Evolutionary conservation across 2,113 vertebrate species (phyloP).

Genomic region (Rhynchopsitta pachyrhyncha): DNA sequence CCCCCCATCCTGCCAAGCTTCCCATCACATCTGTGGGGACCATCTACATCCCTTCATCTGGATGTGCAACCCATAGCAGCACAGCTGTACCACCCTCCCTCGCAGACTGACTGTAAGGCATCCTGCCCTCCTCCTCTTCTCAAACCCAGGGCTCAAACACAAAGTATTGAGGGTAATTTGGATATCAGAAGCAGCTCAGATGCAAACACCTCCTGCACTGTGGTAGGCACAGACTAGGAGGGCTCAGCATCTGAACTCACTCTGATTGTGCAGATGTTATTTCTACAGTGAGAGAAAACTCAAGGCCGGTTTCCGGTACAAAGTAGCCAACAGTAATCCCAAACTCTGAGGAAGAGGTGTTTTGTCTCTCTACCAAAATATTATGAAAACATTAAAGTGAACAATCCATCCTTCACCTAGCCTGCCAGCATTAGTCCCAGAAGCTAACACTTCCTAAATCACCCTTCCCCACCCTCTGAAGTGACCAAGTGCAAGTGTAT

Average conservation of each 20-base stretch:
- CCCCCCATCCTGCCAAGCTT: not conserved
- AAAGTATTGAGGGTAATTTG: not conserved
- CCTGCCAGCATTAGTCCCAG: not conserved
- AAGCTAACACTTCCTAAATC: not conserved
- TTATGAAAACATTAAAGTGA: not conserved
- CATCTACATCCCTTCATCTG: not conserved
- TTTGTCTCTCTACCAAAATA: not conserved
- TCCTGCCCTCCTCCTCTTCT: not conserved
- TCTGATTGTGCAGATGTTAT: not conserved
- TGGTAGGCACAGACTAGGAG: not conserved
- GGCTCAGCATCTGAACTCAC: not conserved
- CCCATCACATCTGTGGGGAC: not conserved
- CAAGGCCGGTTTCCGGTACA: not conserved
- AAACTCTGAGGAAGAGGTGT: not conserved
- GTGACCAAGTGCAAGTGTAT: slow-evolving; percentile 30
- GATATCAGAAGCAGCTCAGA: not conserved
- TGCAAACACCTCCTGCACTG: not conserved
- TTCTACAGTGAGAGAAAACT: not conserved
- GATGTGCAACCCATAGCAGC: not conserved
- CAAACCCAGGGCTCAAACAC: not conserved
- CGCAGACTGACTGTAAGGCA: not conserved
- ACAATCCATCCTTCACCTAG: not conserved
- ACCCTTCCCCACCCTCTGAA: not conserved
- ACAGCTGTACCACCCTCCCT: not conserved
- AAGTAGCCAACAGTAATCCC: not conserved